These are phyloP conservation scores for Mimachlamys varia DNA, from an alignment of 2,888 invertebrate genomes.

Conservation along the genomic window DNA sequence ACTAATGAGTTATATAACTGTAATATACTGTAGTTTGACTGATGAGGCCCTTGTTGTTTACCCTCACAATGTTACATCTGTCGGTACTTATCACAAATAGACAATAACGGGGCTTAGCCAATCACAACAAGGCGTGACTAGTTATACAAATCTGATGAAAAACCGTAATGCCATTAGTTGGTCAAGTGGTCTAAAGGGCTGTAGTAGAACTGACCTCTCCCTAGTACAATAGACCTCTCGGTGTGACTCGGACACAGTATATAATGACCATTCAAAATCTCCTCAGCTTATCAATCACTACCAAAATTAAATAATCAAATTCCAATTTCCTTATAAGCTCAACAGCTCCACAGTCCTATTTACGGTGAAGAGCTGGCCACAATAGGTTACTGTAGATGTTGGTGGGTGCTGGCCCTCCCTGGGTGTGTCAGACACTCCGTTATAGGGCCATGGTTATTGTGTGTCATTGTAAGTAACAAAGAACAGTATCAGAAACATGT, in stretches of 20 bases:
- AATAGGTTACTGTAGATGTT: not conserved
- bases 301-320: constrained; percentile 26
- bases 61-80: not conserved
- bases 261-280: constrained; percentile 26
- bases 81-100: not conserved
- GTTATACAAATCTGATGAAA: constrained; percentile 19
- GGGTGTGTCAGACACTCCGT: not conserved
- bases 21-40: too few species aligned
- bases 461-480: too few species aligned
- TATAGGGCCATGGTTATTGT: not conserved
- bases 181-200: constrained; percentile 5
- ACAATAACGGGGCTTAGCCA: not conserved
- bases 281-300: not conserved
- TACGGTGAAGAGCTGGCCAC: not conserved
- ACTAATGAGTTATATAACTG: too few species aligned
- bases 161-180: not conserved
- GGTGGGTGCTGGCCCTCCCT: not conserved
- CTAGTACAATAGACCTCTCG: not conserved
- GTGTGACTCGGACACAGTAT: not conserved
- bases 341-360: not conserved
- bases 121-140: constrained; percentile 2
- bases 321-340: not conserved
- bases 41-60: too few species aligned
- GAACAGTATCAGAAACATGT: too few species aligned
- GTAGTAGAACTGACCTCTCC: not conserved